phyloP scores from a whole-genome alignment of 1,140 invertebrate species.

The Uloborus diversus region DNA sequence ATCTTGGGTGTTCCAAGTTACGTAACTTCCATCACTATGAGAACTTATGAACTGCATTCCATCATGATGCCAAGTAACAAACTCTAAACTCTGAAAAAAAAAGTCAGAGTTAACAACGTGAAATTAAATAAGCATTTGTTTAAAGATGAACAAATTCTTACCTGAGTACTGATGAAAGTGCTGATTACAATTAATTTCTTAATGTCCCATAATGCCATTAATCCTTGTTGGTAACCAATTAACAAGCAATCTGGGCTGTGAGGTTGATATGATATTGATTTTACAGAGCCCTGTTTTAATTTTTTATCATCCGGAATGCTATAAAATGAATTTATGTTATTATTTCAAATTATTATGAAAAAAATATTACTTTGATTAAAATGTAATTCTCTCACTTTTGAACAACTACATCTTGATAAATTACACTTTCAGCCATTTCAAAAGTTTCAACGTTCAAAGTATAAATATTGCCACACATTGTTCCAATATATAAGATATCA shows the following conservation, averaged over 20 bases:
- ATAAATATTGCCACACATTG: conserved; percentile 95
- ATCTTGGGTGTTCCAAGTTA: conserved; percentile 74
- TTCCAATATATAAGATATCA: conserved; percentile 87
- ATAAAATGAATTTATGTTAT: conserved; percentile 58
- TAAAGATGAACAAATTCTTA: conserved; percentile 4
- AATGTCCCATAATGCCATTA: conserved; percentile 91
- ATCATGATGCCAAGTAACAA: conserved; percentile 80
- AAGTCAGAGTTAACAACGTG: no score
- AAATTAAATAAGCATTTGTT: neutral
- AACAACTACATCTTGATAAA: conserved; percentile 95
- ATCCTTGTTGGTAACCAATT: conserved; percentile 91
- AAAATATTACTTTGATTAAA: neutral
- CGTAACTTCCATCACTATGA: conserved; percentile 93
- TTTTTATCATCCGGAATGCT: conserved; percentile 94
- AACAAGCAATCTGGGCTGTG: conserved; percentile 81
- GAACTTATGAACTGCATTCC: conserved; percentile 86
- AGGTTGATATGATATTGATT: conserved; percentile 87
- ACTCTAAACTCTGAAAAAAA: conserved; percentile 83
- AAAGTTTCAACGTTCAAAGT: conserved; percentile 85
- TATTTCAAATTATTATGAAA: neutral
- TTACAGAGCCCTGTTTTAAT: conserved; percentile 94
- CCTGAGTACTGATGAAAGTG: conserved; percentile 67
- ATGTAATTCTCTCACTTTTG: conserved; percentile 71
- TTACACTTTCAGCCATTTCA: conserved; percentile 85
- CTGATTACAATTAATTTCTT: conserved; percentile 73